Conservation (phyloP, 2,888 invertebrate genomes). For the Caenorhabditis sinica region DNA sequence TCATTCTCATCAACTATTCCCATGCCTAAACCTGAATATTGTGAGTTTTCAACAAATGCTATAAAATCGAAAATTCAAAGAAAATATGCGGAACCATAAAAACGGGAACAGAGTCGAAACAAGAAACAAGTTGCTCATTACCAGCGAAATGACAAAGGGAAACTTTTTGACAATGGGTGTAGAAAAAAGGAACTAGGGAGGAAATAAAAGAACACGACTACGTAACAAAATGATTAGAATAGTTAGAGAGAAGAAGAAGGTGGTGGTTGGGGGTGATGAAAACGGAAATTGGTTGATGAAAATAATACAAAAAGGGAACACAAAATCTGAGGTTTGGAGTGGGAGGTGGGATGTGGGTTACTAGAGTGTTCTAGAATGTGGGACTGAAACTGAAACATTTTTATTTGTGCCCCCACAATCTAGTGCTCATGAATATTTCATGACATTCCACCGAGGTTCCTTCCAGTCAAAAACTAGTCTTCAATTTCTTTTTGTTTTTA, state of each 20-base stretch:
- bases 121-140: constrained; percentile 28
- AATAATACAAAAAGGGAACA: background rate
- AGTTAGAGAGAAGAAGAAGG: background rate
- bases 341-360: background rate
- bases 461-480: background rate
- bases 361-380: background rate
- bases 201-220: constrained; percentile 10
- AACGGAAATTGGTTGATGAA: constrained; percentile 19
- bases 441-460: constrained; percentile 1
- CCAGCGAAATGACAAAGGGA: constrained; percentile 4
- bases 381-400: constrained; percentile 1
- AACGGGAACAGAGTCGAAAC: background rate
- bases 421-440: constrained; percentile 12
- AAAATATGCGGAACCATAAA: constrained; percentile 45
- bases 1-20: constrained; percentile 15
- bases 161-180: constrained; percentile 18
- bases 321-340: constrained; percentile 6
- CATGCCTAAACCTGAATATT: constrained; percentile 6
- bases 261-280: background rate
- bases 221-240: background rate
- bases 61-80: constrained; percentile 36
- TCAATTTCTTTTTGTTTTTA: background rate
- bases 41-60: constrained; percentile 2
- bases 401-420: background rate
- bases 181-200: background rate